phyloP scores from a whole-genome alignment of 2,113 vertebrate species.

The Megaceryle torquata region DNA sequence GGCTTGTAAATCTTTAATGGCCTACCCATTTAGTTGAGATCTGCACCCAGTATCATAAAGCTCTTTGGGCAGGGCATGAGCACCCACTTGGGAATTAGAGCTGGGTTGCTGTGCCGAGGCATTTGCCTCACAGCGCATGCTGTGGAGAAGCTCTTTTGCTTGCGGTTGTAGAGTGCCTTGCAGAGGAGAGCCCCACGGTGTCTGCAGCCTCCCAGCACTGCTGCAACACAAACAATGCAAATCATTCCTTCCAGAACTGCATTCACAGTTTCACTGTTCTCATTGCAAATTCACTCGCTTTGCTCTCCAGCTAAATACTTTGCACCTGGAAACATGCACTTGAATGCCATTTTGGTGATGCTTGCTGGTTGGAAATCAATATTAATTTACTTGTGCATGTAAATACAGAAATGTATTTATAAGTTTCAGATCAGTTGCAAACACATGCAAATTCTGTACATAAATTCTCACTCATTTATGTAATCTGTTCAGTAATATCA shows the following conservation, averaged over 20 bases:
- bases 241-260: background rate
- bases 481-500: conserved; percentile 61
- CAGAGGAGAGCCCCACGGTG: background rate
- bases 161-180: background rate
- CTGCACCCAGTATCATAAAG: background rate
- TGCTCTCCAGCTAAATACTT: conserved; percentile 32
- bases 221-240: conserved; percentile 3
- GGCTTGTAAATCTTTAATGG: conserved; percentile 13
- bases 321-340: conserved; percentile 53
- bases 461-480: conserved; percentile 66
- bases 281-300: conserved; percentile 42
- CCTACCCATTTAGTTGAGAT: background rate
- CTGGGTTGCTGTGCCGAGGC: background rate
- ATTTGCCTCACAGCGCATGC: background rate
- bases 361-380: conserved; percentile 49
- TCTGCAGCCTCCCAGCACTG: background rate
- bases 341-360: conserved; percentile 38
- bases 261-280: background rate
- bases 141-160: background rate
- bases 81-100: background rate
- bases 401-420: conserved; percentile 59
- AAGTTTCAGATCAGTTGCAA: conserved; percentile 68
- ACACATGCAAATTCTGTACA: conserved; percentile 66
- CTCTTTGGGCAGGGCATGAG: background rate
- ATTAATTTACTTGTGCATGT: conserved; percentile 61